These are phyloP conservation scores for Intellagama lesueurii DNA, from an alignment of 2,797 vertebrate genomes.

Conservation along the genomic window DNA sequence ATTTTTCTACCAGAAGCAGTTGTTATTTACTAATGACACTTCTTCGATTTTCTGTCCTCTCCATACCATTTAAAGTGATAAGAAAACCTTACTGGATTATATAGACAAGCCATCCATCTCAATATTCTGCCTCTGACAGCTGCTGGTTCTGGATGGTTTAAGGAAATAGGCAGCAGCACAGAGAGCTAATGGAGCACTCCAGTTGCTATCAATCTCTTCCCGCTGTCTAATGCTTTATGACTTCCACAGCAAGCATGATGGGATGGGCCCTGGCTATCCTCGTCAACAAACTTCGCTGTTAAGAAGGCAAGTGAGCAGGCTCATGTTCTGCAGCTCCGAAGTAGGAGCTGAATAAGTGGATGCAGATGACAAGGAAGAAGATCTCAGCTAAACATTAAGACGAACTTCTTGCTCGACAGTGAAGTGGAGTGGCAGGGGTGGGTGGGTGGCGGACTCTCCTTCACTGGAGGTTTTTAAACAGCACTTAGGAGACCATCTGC, in stretches of 20 bases:
- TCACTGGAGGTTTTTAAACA: too few relatives aligned
- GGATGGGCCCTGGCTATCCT: background rate
- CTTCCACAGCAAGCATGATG: background rate
- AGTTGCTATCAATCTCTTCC: background rate
- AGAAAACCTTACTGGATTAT: background rate
- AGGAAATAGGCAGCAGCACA: background rate
- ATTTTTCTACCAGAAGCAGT: background rate
- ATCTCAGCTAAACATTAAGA: too few relatives aligned
- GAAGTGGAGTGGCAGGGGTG: too few relatives aligned
- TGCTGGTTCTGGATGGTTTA: constrained; percentile 6
- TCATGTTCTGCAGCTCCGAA: too few relatives aligned
- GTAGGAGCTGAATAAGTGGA: too few relatives aligned
- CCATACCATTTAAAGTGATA: background rate
- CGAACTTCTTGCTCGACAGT: too few relatives aligned
- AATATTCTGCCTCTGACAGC: background rate
- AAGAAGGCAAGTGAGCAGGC: too few relatives aligned
- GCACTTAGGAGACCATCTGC: too few relatives aligned
- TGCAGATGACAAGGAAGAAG: too few relatives aligned
- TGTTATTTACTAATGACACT: background rate
- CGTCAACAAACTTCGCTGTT: background rate
- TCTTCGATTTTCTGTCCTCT: background rate
- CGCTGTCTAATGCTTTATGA: background rate
- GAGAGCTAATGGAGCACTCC: constrained; percentile 1
- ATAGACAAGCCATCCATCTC: background rate
- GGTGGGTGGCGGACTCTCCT: too few relatives aligned